Percentiles rank a stretch among this genome's conserved stretches.
Evolutionary conservation across 2,797 vertebrate genomes (phyloP).

Genomic region (Apogon hyalosoma): DNA sequence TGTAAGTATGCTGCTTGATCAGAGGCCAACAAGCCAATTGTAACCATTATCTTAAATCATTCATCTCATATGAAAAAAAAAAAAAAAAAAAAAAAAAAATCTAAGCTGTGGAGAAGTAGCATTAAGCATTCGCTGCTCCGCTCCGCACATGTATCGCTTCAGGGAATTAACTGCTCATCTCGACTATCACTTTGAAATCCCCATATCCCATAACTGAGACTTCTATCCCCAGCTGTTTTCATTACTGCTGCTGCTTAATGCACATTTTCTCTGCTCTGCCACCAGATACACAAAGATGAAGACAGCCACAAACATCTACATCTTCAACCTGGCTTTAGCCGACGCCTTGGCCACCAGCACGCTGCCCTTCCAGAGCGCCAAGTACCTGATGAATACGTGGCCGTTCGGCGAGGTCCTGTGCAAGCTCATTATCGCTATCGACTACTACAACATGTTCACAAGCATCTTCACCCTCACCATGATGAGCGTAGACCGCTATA

Average conservation of each 20-base stretch:
- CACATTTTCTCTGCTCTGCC: conserved; percentile 26
- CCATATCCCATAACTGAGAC: conserved; percentile 16
- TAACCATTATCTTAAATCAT: conserved; percentile 48
- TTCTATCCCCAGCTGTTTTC: conserved; percentile 15
- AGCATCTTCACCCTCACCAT: conserved; percentile 97
- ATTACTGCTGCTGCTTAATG: conserved; percentile 15
- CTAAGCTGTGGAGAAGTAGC: conserved; percentile 12
- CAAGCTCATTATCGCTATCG: conserved; percentile 92
- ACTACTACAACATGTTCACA: conserved; percentile 98
- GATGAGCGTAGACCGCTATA: conserved; percentile 96
- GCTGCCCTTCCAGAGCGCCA: conserved; percentile 93
- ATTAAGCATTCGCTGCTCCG: background rate
- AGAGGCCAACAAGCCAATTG: conserved; percentile 29
- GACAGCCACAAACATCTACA: conserved; percentile 97
- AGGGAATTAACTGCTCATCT: conserved; percentile 29
- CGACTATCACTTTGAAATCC: conserved; percentile 28
- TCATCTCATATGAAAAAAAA: conserved; percentile 32
- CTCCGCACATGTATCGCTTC: background rate
- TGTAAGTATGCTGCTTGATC: conserved; percentile 37
- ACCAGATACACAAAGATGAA: conserved; percentile 96
- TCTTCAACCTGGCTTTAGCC: conserved; percentile 94
- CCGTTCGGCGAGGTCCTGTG: conserved; percentile 93
- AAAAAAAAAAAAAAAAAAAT: conserved; percentile 22
- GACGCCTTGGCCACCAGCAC: conserved; percentile 94
- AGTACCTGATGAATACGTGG: conserved; percentile 96